These are phyloP conservation scores for Quadriops clusia DNA, from an alignment of 2,888 invertebrate genomes.

Conservation along the genomic window DNA sequence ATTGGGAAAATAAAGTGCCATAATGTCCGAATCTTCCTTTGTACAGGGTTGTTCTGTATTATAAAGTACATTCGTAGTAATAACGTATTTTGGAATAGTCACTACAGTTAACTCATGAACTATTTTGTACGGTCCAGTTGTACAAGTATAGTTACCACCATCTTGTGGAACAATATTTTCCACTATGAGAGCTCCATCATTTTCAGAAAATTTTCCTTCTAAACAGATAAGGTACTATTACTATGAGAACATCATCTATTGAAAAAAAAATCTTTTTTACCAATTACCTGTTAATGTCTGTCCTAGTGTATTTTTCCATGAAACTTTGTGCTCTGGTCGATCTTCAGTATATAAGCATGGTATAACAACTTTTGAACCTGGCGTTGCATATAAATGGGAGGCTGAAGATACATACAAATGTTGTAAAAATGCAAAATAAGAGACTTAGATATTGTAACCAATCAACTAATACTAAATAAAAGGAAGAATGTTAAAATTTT, in stretches of 20 bases:
- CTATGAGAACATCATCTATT: neutral
- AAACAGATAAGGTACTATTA: neutral
- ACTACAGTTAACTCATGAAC: slow-evolving; percentile 30
- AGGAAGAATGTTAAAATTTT: neutral
- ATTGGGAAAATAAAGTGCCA: slow-evolving; percentile 29
- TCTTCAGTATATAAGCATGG: too few relatives aligned
- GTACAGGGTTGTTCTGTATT: slow-evolving; percentile 25
- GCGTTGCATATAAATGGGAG: slow-evolving; percentile 19
- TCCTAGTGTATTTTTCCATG: too few relatives aligned
- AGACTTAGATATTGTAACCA: neutral
- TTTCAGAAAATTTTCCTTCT: slow-evolving; percentile 20
- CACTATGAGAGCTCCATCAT: slow-evolving; percentile 25
- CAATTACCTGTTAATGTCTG: slow-evolving; percentile 20
- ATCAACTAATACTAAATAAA: neutral
- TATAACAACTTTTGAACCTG: slow-evolving; percentile 20
- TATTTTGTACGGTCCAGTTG: slow-evolving; percentile 16
- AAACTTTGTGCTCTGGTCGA: too few relatives aligned
- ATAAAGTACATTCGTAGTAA: slow-evolving; percentile 27
- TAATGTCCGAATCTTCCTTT: slow-evolving; percentile 25
- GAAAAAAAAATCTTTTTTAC: neutral
- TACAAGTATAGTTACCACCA: slow-evolving; percentile 33
- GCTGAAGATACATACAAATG: slow-evolving; percentile 17
- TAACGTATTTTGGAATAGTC: slow-evolving; percentile 28
- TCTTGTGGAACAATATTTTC: slow-evolving; percentile 28
- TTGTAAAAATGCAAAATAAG: slow-evolving; percentile 6